Evolutionary conservation across 1,140 invertebrate genomes (phyloP).

Genomic region (Pseudobourletiella spinata): DNA sequence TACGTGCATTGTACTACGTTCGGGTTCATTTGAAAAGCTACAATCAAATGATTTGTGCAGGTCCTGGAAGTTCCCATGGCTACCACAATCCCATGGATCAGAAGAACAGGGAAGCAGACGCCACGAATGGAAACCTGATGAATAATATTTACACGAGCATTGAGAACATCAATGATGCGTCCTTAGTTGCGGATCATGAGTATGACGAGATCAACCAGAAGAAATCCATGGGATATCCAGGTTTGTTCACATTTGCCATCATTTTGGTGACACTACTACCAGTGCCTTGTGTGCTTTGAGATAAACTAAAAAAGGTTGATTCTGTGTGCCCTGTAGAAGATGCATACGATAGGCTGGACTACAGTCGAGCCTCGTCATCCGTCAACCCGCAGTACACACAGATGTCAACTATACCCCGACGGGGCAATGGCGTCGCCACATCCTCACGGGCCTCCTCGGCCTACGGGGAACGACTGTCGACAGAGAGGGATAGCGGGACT

Average conservation of each 20-base stretch:
- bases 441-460: neutral
- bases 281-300: neutral
- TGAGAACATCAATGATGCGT: conserved; percentile 59
- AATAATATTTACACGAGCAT: conserved; percentile 66
- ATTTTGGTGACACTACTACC: too few species aligned
- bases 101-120: conserved; percentile 74
- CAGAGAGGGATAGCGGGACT: neutral
- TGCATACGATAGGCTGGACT: conserved; percentile 80
- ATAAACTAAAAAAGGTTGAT: too few species aligned
- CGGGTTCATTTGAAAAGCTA: too few species aligned
- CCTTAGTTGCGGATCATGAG: conserved; percentile 67
- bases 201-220: conserved; percentile 82
- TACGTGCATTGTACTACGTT: too few species aligned
- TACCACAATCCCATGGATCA: conserved; percentile 46
- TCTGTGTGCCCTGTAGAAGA: conserved; percentile 38
- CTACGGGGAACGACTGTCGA: neutral
- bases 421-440: conserved; percentile 5
- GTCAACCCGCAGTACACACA: conserved; percentile 71
- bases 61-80: conserved; percentile 43
- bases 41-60: too few species aligned
- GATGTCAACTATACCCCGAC: conserved; percentile 45
- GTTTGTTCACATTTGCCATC: conserved; percentile 23
- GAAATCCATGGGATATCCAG: conserved; percentile 31
- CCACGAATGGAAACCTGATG: conserved; percentile 63
- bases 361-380: conserved; percentile 57